Evolutionary conservation across 2,797 vertebrate species (phyloP), one percentile per base, ranked within the genome.

Genomic region (Malacoctenus gilli): DNA sequence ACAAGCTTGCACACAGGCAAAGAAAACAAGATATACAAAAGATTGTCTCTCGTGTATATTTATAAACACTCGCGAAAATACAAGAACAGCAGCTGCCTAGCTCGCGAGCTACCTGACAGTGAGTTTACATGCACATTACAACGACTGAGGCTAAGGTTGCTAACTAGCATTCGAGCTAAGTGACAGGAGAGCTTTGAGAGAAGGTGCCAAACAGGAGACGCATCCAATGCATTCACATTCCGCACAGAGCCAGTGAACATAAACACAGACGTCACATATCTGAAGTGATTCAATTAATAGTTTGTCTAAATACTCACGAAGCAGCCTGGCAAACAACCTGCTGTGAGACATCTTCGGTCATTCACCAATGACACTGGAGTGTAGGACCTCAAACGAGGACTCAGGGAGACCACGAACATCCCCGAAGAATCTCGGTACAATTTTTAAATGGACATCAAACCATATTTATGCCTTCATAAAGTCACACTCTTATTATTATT

Each of bases 281-380:
- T 10, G 0, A 19, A 2, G 3, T 2, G 0, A 22, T 11, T 10
- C 52, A 20, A 47, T 42, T 1, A 0, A 3, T 2, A 41, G 50
- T 58, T 20, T 16, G n/a, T 4, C 44, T 0, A 28, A 76, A 72
- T 86, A 93, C 93, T 91, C 86, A 94, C 93, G 81, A 48, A 94
- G 85, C 82, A 93, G 87, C 82, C 87, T 88, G 28, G 88, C 77
- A 84, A 93, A 90, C 67, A 93, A 71, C 80, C 92, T 91, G 85
- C 87, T 85, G 58, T 91, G 92, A 71, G 89, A 92, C 93, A 94
- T 94, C 86, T 87, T 93, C 86, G 92, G 92, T 93, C 93, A 92
- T 87, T 92, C 87, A 84, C 89, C 93, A 94, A 94, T 94, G 93
- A 94, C 93, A 94, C 90, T 10, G 56, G 47, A 72, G 72, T 37